Base-by-base conservation (phyloP, 2,888 invertebrate genomes). In the Cantharis rustica region DNA sequence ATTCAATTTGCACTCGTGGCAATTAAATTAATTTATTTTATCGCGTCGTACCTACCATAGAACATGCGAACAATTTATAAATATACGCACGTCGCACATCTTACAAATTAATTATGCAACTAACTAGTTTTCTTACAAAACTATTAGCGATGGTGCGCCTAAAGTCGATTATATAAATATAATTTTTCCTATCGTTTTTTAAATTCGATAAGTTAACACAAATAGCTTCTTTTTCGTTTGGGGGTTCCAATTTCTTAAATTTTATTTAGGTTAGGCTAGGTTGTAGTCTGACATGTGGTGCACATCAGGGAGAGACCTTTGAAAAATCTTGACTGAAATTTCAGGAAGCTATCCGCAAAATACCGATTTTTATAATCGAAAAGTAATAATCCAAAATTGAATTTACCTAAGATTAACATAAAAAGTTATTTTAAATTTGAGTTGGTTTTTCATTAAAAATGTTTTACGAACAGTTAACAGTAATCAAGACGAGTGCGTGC, bases 231-330 rank as follows among this genome's bases (percentile, higher is more conserved):
- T 47, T 47, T 47, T 47, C 47, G 47, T 47, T n/a, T 47, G n/a
- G 47, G 47, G 47, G 47, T 47, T 47, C 47, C n/a, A 47, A 47
- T 47, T 47, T n/a, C 47, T 47, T 63, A 16, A 63, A 63, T 63
- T 66, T 66, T 66, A 66, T 66, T 66, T 66, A 78, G 79, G 79
- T 80, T 80, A 78, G 79, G 79, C 69, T 80, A 80, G 80, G 80
- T 80, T 80, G 79, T 75, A 69, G 78, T 75, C 69, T 16, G 75
- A 78, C 80, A 80, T 80, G 79, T 80, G 80, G 79, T 75, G 78
- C 71, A 78, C 80, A 80, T 77, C 78, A 73, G 78, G 76, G 47
- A 47, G 71, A 69, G 26, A 69, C 47, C 31, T 70, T 71, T 71
- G 16, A 31, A 69, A 47, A 47, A 3, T 47, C 13, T 47, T 47